Evolutionary conservation across 2,888 invertebrate species (phyloP).

Genomic region (Hirtodrosophila confusa): DNA sequence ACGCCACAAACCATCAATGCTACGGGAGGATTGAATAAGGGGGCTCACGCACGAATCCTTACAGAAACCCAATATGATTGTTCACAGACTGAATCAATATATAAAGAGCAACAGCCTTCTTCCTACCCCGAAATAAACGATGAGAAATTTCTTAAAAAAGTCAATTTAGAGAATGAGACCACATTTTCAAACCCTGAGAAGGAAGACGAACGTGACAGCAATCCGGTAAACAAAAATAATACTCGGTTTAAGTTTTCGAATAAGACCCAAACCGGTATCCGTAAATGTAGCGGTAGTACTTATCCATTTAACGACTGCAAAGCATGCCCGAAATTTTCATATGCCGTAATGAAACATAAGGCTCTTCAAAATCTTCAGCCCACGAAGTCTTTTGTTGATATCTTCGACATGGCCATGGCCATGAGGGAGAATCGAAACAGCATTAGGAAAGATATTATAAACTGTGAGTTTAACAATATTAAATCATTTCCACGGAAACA

Average conservation of each 20-base stretch:
- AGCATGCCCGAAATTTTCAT: background rate
- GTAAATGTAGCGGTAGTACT: constrained; percentile 20
- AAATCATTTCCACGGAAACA: background rate
- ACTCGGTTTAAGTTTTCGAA: background rate
- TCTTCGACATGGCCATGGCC: constrained; percentile 14
- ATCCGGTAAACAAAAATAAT: background rate
- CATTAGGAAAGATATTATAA: background rate
- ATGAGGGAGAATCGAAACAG: constrained; percentile 2
- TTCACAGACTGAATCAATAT: background rate
- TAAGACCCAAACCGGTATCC: background rate
- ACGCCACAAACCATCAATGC: too few species aligned
- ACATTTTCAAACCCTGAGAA: too few species aligned
- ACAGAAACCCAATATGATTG: background rate
- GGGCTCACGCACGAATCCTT: background rate
- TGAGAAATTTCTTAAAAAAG: too few species aligned
- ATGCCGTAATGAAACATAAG: background rate
- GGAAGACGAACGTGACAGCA: background rate
- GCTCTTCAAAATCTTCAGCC: background rate
- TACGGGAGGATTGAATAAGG: too few species aligned
- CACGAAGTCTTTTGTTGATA: constrained; percentile 21
- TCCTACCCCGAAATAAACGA: too few species aligned
- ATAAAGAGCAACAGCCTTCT: too few species aligned
- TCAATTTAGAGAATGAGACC: background rate
- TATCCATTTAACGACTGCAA: constrained; percentile 1
- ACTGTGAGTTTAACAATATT: background rate